Conservation (phyloP, 2,888 invertebrate species). For the Anthrax anthrax region DNA sequence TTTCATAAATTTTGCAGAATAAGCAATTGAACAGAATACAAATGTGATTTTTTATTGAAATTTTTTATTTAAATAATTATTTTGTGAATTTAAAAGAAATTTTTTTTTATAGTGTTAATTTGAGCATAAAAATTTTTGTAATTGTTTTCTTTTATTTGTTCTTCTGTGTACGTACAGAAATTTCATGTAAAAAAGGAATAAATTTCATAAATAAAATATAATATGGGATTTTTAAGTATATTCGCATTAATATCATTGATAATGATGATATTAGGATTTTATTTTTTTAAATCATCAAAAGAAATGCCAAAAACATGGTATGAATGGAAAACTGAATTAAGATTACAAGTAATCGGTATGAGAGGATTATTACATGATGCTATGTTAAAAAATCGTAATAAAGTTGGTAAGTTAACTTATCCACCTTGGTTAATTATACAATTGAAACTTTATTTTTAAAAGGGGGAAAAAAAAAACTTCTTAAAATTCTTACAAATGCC, state of each 20-base stretch:
- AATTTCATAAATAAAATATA: too few relatives aligned
- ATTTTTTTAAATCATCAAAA: slow-evolving; percentile 31
- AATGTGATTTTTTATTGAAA: too few relatives aligned
- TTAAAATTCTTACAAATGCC: not conserved
- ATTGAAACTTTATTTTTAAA: not conserved
- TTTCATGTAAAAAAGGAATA: too few relatives aligned
- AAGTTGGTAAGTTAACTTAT: slow-evolving; percentile 24
- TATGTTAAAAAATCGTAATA: slow-evolving; percentile 21
- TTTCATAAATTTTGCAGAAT: too few relatives aligned
- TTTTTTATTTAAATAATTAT: too few relatives aligned
- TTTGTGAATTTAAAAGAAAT: too few relatives aligned
- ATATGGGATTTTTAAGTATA: not conserved
- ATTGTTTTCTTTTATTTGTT: too few relatives aligned
- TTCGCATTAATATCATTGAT: slow-evolving; percentile 8
- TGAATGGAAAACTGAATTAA: slow-evolving; percentile 31
- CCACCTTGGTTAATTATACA: too few relatives aligned
- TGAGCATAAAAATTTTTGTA: too few relatives aligned
- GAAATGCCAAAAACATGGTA: slow-evolving; percentile 30
- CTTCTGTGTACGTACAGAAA: too few relatives aligned
- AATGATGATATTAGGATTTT: slow-evolving; percentile 21
- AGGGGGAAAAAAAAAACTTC: not conserved
- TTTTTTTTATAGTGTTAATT: too few relatives aligned
- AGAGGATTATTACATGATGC: slow-evolving; percentile 28
- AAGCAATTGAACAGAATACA: too few relatives aligned
- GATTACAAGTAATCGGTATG: slow-evolving; percentile 28